A percentile compares a stretch with the other conserved stretches of the same genome.
phyloP scores from a whole-genome alignment of 2,113 vertebrate genomes.

The Orthonyx spaldingii region DNA sequence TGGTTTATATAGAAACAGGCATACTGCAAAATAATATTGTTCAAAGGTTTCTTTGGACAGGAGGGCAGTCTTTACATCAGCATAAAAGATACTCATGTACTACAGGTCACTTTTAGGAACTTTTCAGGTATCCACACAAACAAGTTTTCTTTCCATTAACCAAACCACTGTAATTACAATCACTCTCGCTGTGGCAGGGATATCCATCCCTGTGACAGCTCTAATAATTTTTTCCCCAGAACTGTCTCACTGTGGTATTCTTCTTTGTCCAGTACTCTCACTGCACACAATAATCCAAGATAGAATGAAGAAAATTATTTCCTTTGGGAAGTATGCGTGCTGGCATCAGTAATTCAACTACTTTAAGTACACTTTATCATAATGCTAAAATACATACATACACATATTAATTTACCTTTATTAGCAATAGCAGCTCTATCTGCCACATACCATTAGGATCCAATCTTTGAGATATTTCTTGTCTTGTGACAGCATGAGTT shows the following conservation, averaged over 20 bases:
- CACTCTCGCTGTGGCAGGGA: background rate
- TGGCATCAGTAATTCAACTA: background rate
- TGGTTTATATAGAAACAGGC: accelerated
- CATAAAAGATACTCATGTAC: background rate
- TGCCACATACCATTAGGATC: background rate
- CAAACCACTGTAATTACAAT: background rate
- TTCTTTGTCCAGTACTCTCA: background rate
- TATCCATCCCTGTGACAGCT: background rate
- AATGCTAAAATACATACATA: background rate
- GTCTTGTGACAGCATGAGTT: accelerated
- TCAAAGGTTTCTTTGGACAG: background rate
- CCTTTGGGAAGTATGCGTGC: background rate
- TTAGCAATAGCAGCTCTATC: background rate
- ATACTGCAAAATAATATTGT: background rate
- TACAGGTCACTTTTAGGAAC: background rate
- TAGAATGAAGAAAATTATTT: background rate
- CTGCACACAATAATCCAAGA: background rate
- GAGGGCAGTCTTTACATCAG: background rate
- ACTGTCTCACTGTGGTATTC: background rate
- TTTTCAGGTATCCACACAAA: background rate
- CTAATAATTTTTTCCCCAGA: background rate
- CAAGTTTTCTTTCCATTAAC: background rate
- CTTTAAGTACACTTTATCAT: background rate
- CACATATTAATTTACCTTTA: background rate
- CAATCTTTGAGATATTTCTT: background rate